phyloP scores from a whole-genome alignment of 2,888 invertebrate species.

The Panopea generosa region DNA sequence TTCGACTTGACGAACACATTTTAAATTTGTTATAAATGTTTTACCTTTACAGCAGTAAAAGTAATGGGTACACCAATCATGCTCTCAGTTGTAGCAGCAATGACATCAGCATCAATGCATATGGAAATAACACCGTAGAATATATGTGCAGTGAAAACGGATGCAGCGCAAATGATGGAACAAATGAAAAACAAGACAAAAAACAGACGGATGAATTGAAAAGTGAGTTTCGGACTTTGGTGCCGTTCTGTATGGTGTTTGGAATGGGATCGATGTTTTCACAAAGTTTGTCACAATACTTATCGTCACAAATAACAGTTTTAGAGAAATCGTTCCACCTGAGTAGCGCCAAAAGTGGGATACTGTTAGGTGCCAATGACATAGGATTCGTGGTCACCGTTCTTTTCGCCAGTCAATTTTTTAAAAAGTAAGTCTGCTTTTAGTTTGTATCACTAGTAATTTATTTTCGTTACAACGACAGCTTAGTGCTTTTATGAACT shows the following conservation, averaged over 20 bases:
- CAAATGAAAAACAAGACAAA: background rate
- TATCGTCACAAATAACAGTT: slow-evolving; percentile 55
- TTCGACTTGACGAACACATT: too few species aligned
- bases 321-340: slow-evolving; percentile 44
- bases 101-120: too few species aligned
- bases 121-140: too few species aligned
- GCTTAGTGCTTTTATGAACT: too few species aligned
- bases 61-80: too few species aligned
- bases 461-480: too few species aligned
- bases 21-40: too few species aligned
- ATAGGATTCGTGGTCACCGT: slow-evolving; percentile 54
- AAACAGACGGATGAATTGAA: background rate
- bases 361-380: slow-evolving; percentile 57
- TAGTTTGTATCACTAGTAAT: too few species aligned
- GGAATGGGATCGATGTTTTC: slow-evolving; percentile 52
- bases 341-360: slow-evolving; percentile 44
- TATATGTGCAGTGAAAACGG: background rate
- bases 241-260: slow-evolving; percentile 46
- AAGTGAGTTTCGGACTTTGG: slow-evolving; percentile 29
- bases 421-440: slow-evolving; percentile 44
- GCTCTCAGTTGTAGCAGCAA: too few species aligned
- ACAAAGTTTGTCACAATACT: slow-evolving; percentile 39
- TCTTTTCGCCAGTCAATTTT: slow-evolving; percentile 48
- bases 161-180: background rate
- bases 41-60: too few species aligned